These are phyloP conservation scores for Carapus acus DNA, from an alignment of 2,797 vertebrate species.

Conservation along the genomic window DNA sequence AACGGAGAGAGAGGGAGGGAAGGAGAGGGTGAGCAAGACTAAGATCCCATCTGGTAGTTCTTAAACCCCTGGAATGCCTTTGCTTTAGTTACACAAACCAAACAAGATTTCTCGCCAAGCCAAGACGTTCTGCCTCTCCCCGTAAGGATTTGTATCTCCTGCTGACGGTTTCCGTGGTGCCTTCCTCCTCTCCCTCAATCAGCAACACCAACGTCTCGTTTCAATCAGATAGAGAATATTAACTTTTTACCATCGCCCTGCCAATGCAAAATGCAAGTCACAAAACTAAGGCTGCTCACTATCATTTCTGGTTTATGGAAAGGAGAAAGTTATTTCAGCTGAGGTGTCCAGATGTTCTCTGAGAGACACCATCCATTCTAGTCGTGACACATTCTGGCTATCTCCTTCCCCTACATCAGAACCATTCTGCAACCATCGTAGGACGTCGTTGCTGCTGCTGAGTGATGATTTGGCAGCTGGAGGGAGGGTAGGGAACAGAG, in stretches of 20 bases:
- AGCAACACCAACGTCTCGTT: constrained; percentile 16
- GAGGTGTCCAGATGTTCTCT: constrained; percentile 47
- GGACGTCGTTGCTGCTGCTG: constrained; percentile 45
- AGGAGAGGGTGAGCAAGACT: constrained; percentile 27
- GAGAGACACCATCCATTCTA: constrained; percentile 34
- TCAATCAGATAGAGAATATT: constrained; percentile 12
- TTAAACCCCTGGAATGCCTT: constrained; percentile 84
- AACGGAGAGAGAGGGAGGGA: constrained; percentile 12
- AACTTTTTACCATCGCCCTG: background rate
- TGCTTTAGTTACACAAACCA: constrained; percentile 83
- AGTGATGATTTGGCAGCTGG: constrained; percentile 49
- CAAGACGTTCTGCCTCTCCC: constrained; percentile 52
- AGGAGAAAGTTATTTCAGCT: constrained; percentile 35
- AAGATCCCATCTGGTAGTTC: constrained; percentile 79
- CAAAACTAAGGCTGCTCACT: constrained; percentile 4
- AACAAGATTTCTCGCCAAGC: constrained; percentile 74
- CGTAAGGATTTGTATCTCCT: constrained; percentile 12
- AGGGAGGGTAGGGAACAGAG: constrained; percentile 11
- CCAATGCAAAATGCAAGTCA: constrained; percentile 2
- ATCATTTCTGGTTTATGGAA: constrained; percentile 32
- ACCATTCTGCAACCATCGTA: constrained; percentile 36
- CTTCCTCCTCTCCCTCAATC: constrained; percentile 38
- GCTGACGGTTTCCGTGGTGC: constrained; percentile 35
- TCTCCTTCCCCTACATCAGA: constrained; percentile 32
- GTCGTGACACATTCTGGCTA: constrained; percentile 39